phyloP scores from a whole-genome alignment of 2,888 invertebrate genomes.

The Noctua janthe region DNA sequence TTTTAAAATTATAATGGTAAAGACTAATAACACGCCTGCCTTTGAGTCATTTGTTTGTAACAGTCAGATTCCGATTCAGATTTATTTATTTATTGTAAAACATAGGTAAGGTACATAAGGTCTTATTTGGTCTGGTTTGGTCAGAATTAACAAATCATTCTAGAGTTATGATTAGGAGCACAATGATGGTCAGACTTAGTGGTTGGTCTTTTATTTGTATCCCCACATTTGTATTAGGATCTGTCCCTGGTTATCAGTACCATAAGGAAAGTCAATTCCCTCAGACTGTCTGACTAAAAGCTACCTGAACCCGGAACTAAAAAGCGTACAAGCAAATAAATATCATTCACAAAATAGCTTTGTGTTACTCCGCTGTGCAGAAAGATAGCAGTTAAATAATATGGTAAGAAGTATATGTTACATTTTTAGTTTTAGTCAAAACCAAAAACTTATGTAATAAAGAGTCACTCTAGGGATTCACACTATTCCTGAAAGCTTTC shows the following conservation, averaged over 20 bases:
- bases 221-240: not conserved
- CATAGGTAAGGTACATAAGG: too few relatives aligned
- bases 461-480: not conserved
- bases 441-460: not conserved
- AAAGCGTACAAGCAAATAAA: not conserved
- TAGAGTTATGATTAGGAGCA: not conserved
- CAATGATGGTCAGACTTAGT: not conserved
- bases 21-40: too few relatives aligned
- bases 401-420: too few relatives aligned
- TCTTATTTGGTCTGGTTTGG: too few relatives aligned
- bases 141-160: not conserved
- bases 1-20: too few relatives aligned
- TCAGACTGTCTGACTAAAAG: not conserved
- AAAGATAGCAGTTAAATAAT: not conserved
- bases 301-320: not conserved
- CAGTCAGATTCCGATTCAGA: too few relatives aligned
- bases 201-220: not conserved
- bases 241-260: not conserved
- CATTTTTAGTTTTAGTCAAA: not conserved
- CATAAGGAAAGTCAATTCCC: too few relatives aligned
- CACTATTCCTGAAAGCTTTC: conserved; percentile 25
- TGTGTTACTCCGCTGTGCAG: not conserved
- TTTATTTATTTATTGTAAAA: too few relatives aligned
- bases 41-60: too few relatives aligned
- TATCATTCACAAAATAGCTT: not conserved